Evolutionary conservation across 2,888 invertebrate genomes (phyloP).

Genomic region (Oscheius sp.): DNA sequence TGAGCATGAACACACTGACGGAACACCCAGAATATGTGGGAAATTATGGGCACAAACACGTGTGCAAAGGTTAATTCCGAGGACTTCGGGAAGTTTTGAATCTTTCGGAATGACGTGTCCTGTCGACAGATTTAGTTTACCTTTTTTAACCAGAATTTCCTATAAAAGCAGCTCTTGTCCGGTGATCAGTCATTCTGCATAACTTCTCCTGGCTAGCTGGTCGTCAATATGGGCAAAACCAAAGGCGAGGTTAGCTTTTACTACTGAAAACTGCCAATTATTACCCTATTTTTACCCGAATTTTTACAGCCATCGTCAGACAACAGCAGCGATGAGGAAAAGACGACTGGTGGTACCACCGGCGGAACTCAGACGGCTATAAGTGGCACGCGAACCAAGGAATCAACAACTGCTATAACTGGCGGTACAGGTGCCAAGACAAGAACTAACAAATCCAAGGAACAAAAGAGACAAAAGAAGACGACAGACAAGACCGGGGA

Average conservation of each 20-base stretch:
- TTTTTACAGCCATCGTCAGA: too few relatives aligned
- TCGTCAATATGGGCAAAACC: too few relatives aligned
- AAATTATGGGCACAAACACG: not conserved
- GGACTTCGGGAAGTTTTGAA: not conserved
- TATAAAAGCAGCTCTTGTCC: not conserved
- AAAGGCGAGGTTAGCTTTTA: too few relatives aligned
- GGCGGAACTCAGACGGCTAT: not conserved
- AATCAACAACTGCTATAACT: too few relatives aligned
- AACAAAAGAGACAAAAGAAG: slow-evolving; percentile 9
- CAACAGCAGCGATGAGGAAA: not conserved
- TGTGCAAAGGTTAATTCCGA: not conserved
- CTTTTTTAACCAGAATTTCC: too few relatives aligned
- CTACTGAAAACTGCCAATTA: too few relatives aligned
- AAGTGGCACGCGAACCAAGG: not conserved
- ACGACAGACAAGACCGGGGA: slow-evolving; percentile 5
- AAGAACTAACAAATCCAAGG: not conserved
- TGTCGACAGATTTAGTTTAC: too few relatives aligned
- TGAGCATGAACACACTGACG: too few relatives aligned
- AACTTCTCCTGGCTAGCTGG: too few relatives aligned
- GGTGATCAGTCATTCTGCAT: not conserved
- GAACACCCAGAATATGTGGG: too few relatives aligned
- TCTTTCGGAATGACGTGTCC: not conserved
- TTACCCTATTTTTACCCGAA: too few relatives aligned
- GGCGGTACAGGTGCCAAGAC: too few relatives aligned
- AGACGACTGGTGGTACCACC: not conserved